A percentile compares a stretch with the other conserved stretches of the same genome.
Conservation (phyloP, 2,113 vertebrate genomes). For the Psephotus haematonotus region DNA sequence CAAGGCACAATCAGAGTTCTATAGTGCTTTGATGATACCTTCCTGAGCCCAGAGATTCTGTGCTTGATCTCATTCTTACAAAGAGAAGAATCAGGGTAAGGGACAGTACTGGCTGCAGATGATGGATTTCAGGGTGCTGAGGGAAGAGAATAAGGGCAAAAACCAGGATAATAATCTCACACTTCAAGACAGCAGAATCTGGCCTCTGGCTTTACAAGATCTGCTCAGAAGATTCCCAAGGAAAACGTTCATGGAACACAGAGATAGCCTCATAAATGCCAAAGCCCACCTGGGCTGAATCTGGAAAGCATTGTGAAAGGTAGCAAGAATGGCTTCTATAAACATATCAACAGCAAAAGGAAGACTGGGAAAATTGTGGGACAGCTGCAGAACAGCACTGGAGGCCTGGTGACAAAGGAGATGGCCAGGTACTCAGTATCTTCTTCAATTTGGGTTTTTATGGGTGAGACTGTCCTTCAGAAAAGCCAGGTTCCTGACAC, state of each 20-base stretch:
- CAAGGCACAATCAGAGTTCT: neutral
- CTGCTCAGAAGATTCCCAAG: neutral
- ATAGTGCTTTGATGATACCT: neutral
- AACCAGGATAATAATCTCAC: neutral
- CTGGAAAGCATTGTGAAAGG: neutral
- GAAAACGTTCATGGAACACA: neutral
- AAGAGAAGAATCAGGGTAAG: neutral
- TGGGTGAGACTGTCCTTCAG: neutral
- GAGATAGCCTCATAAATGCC: neutral
- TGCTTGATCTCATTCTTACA: neutral
- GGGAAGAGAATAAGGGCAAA: neutral
- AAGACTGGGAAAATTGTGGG: neutral
- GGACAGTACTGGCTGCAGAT: neutral
- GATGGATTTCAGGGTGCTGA: neutral
- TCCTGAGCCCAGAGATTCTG: neutral
- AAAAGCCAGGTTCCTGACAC: neutral
- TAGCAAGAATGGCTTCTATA: neutral
- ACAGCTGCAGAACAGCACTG: fast-evolving
- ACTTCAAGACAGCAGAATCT: neutral
- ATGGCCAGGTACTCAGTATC: neutral
- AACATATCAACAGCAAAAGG: neutral
- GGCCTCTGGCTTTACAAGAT: neutral
- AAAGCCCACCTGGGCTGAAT: neutral
- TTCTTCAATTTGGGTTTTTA: neutral
- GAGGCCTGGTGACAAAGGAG: neutral